Evolutionary conservation across 2,113 vertebrate genomes (phyloP).

Genomic region (Tachysurus vachellii): DNA sequence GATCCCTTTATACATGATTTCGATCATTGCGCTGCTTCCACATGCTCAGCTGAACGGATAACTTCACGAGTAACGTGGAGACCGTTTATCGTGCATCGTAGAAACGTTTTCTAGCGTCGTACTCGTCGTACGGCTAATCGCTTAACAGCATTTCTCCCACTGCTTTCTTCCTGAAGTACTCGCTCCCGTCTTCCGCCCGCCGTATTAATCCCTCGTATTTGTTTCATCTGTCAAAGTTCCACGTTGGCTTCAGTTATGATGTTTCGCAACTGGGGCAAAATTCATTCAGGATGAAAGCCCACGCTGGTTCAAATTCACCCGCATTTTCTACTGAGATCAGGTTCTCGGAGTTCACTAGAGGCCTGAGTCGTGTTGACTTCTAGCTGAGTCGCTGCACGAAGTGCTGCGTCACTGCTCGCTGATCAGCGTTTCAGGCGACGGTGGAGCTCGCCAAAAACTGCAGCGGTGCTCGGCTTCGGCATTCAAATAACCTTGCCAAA

Average conservation of each 20-base stretch:
- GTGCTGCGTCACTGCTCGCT: slow-evolving; percentile 40
- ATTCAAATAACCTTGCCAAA: slow-evolving; percentile 59
- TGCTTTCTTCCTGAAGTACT: neutral
- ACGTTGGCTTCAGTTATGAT: neutral
- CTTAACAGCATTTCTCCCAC: neutral
- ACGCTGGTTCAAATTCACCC: neutral
- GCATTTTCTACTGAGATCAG: slow-evolving; percentile 7
- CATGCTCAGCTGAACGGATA: neutral
- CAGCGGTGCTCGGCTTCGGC: slow-evolving; percentile 50
- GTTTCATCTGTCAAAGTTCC: neutral
- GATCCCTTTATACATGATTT: neutral
- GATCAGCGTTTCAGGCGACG: neutral
- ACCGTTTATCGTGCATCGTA: neutral
- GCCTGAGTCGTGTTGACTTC: neutral
- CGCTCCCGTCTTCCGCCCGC: too few species aligned
- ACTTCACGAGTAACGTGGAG: neutral
- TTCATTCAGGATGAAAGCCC: neutral
- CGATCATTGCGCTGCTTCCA: neutral
- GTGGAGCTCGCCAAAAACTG: slow-evolving; percentile 33
- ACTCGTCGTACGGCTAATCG: neutral
- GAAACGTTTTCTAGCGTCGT: neutral
- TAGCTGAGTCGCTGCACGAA: slow-evolving; percentile 25
- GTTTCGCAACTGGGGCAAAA: neutral
- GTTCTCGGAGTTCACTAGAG: neutral
- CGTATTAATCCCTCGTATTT: neutral